Evolutionary conservation across 2,797 vertebrate species (phyloP).

Genomic region (Cetoscarus ocellatus): DNA sequence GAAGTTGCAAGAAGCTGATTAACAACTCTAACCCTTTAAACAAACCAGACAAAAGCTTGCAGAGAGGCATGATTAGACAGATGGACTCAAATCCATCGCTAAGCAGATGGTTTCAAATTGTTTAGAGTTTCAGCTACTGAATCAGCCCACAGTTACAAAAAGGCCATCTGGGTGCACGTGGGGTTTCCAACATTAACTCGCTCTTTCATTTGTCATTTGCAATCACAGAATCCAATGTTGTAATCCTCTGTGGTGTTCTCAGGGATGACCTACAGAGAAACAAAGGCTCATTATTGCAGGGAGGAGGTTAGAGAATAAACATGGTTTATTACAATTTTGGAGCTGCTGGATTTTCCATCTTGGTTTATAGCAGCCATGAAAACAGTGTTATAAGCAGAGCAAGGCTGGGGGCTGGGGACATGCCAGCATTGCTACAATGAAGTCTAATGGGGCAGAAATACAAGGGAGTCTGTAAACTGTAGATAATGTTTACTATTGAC

Average conservation of each 20-base stretch:
- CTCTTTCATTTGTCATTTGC: conserved; percentile 54
- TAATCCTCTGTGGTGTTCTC: conserved; percentile 11
- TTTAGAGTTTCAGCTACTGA: conserved; percentile 62
- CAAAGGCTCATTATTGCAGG: not conserved
- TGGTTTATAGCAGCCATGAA: not conserved
- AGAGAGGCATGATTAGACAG: conserved; percentile 61
- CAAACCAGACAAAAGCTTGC: conserved; percentile 39
- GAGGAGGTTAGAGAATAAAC: conserved; percentile 8
- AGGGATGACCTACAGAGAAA: conserved; percentile 5
- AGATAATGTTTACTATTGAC: not conserved
- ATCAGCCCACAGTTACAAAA: conserved; percentile 67
- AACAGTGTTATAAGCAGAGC: not conserved
- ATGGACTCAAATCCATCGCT: conserved; percentile 68
- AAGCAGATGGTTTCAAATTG: conserved; percentile 71
- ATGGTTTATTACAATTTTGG: not conserved
- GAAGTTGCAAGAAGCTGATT: conserved; percentile 11
- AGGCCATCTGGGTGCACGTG: conserved; percentile 68
- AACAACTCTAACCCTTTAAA: conserved; percentile 26
- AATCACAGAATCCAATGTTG: conserved; percentile 27
- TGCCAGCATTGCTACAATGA: not conserved
- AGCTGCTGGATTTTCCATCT: not conserved
- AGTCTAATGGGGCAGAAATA: conserved; percentile 5
- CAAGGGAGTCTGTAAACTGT: not conserved
- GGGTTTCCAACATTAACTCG: conserved; percentile 51
- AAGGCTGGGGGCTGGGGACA: conserved; percentile 4